A percentile compares a stretch with the other conserved stretches of the same genome.
Evolutionary conservation across 2,797 vertebrate genomes (phyloP).

Genomic region (Apogon hyalosoma): DNA sequence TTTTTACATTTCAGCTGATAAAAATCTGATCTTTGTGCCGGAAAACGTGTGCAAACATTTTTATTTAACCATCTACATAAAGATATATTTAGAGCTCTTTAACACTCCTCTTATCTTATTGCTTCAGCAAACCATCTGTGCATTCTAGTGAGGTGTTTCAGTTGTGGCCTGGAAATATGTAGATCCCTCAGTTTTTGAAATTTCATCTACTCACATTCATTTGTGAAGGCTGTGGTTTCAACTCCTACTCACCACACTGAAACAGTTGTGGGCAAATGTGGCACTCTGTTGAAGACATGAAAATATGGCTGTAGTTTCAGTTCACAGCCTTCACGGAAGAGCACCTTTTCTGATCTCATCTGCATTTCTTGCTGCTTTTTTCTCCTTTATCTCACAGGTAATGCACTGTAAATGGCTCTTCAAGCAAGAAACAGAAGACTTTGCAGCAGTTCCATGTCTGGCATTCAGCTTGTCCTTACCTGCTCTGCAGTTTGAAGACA

Average conservation of each 20-base stretch:
- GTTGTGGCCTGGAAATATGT: constrained; percentile 46
- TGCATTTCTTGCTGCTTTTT: constrained; percentile 27
- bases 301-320: constrained; percentile 73
- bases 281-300: constrained; percentile 60
- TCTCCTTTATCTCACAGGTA: constrained; percentile 55
- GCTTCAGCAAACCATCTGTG: constrained; percentile 5
- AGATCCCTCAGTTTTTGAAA: constrained; percentile 21
- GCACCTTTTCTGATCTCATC: constrained; percentile 27
- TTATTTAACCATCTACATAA: background rate
- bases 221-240: constrained; percentile 74
- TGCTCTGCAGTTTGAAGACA: constrained; percentile 56
- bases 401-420: constrained; percentile 67
- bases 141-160: constrained; percentile 30
- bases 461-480: constrained; percentile 41
- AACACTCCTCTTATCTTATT: too few relatives aligned
- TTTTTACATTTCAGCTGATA: background rate
- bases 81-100: background rate
- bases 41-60: background rate
- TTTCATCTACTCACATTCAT: constrained; percentile 37
- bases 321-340: constrained; percentile 48
- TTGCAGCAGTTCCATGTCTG: constrained; percentile 32
- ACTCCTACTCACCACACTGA: constrained; percentile 70
- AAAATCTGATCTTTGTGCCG: background rate
- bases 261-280: constrained; percentile 70
- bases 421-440: constrained; percentile 46